phyloP scores from a whole-genome alignment of 2,888 invertebrate genomes.

The Sinhomidia bicolor region DNA sequence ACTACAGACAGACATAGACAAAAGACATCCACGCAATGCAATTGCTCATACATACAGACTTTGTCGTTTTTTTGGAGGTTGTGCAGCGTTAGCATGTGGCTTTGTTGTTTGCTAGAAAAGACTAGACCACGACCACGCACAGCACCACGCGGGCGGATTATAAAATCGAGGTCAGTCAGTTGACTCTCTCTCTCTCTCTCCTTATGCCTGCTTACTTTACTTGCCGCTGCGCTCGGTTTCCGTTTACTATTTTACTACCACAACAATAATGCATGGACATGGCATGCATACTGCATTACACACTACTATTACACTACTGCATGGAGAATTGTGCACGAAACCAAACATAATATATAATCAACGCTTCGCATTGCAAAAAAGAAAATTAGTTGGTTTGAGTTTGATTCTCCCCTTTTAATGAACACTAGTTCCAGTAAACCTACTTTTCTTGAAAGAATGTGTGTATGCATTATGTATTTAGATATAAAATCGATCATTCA shows the following conservation, averaged over 20 bases:
- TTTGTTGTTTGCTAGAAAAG: too few species aligned
- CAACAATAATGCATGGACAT: background rate
- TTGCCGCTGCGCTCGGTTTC: slow-evolving; percentile 34
- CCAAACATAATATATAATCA: background rate
- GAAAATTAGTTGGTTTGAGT: too few species aligned
- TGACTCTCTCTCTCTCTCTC: background rate
- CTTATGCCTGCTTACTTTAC: too few species aligned
- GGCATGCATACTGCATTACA: background rate
- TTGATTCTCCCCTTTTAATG: too few species aligned
- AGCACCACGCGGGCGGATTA: slow-evolving; percentile 45
- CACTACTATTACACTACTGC: background rate
- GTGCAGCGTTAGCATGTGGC: background rate
- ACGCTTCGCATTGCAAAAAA: too few species aligned
- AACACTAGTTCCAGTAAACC: too few species aligned
- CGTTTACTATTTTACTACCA: slow-evolving; percentile 23
- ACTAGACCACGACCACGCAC: slow-evolving; percentile 14
- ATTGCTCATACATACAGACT: background rate
- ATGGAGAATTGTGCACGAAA: too few species aligned
- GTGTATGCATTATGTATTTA: too few species aligned
- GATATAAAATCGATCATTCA: too few species aligned
- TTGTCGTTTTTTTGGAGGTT: background rate
- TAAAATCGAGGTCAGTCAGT: slow-evolving; percentile 59
- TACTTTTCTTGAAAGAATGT: too few species aligned
- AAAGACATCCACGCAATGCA: too few species aligned
- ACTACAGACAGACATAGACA: slow-evolving; percentile 15